These are phyloP conservation scores for Melieria picta DNA, from an alignment of 2,888 invertebrate genomes.

Conservation along the genomic window DNA sequence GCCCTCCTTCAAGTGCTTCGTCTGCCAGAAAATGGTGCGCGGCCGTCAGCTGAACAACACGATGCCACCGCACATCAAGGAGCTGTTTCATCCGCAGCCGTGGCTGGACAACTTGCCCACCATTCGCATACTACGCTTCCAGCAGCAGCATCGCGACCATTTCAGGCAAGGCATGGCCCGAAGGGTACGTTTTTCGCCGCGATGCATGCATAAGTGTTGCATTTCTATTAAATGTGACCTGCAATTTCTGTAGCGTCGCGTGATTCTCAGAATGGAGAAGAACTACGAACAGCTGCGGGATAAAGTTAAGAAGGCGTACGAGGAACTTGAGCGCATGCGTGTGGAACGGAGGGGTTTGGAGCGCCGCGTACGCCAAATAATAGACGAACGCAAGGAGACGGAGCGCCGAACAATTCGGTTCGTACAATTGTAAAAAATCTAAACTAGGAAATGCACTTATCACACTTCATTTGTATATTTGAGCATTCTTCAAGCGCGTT, in stretches of 20 bases:
- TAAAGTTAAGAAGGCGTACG: not conserved
- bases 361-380: not conserved
- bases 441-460: not conserved
- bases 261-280: not conserved
- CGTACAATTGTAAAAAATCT: no score
- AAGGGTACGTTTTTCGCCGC: constrained; percentile 41
- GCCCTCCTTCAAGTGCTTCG: constrained; percentile 47
- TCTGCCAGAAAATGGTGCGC: constrained; percentile 48
- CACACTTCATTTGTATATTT: no score
- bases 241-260: not conserved
- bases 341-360: not conserved
- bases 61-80: constrained; percentile 52
- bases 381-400: constrained; percentile 16
- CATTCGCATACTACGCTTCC: constrained; percentile 47
- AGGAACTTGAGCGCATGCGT: constrained; percentile 1
- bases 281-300: not conserved
- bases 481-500: no score
- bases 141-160: constrained; percentile 46
- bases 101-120: constrained; percentile 47
- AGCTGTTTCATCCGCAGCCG: constrained; percentile 56
- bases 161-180: constrained; percentile 44
- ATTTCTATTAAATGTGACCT: no score
- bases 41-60: constrained; percentile 52
- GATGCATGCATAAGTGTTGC: no score
- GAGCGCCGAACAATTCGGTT: constrained; percentile 4